These are phyloP conservation scores for Plemyria rubiginata DNA, from an alignment of 2,888 invertebrate genomes.

Conservation along the genomic window DNA sequence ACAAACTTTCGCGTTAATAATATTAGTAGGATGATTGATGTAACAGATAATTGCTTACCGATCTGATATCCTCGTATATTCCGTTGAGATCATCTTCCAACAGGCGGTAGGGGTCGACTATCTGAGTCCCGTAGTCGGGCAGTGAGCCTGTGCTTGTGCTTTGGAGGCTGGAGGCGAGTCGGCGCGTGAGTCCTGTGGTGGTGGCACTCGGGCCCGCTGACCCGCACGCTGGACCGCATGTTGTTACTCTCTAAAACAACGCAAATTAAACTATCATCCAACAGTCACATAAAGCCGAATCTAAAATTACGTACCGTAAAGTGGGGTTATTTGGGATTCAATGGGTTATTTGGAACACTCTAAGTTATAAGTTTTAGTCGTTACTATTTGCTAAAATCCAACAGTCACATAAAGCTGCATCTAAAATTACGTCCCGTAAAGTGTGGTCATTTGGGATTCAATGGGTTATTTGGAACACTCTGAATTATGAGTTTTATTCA, in stretches of 20 bases:
- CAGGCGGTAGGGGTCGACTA: slow-evolving; percentile 94
- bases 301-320: too few species aligned
- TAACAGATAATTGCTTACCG: slow-evolving; percentile 80
- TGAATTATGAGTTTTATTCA: too few species aligned
- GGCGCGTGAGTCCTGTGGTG: slow-evolving; percentile 68
- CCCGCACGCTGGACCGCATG: slow-evolving; percentile 73
- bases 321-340: too few species aligned
- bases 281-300: neutral
- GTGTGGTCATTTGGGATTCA: too few species aligned
- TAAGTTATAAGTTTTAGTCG: too few species aligned
- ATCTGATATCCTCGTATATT: slow-evolving; percentile 93
- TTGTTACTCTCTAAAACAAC: slow-evolving; percentile 72
- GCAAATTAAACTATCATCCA: neutral
- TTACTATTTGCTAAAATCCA: too few species aligned
- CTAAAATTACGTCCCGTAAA: too few species aligned
- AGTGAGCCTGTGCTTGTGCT: slow-evolving; percentile 93
- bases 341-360: too few species aligned
- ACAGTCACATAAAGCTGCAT: too few species aligned
- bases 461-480: too few species aligned
- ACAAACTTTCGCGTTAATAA: too few species aligned
- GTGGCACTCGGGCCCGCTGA: slow-evolving; percentile 58
- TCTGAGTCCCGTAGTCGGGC: slow-evolving; percentile 88
- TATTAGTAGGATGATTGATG: too few species aligned
- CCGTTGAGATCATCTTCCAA: slow-evolving; percentile 94
- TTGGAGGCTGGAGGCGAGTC: slow-evolving; percentile 88